Evolutionary conservation across 1,140 invertebrate genomes (phyloP).

Genomic region (Zaprionus ornatus): DNA sequence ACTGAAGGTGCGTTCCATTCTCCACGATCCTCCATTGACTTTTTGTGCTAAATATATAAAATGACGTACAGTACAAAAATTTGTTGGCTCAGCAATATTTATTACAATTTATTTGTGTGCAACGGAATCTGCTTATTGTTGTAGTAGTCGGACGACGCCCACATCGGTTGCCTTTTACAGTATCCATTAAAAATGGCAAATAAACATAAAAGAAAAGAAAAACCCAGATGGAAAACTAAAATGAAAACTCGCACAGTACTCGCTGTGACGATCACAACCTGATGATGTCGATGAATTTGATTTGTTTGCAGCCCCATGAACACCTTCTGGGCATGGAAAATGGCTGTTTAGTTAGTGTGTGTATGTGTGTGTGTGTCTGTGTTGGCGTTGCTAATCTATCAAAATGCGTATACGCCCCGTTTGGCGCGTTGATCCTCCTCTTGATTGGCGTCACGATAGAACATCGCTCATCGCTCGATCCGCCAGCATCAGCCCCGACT

Average conservation of each 20-base stretch:
- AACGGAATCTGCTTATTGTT: slow-evolving; percentile 28
- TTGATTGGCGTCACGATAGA: slow-evolving; percentile 47
- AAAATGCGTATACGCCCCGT: slow-evolving; percentile 39
- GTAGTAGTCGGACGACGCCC: slow-evolving; percentile 39
- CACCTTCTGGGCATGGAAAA: slow-evolving; percentile 27
- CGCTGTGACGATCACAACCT: slow-evolving; percentile 28
- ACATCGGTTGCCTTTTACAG: slow-evolving; percentile 67
- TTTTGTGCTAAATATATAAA: slow-evolving; percentile 70
- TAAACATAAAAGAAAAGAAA: slow-evolving; percentile 54
- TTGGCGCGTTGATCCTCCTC: slow-evolving; percentile 13
- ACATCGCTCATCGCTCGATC: slow-evolving; percentile 19
- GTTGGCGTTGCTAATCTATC: slow-evolving; percentile 48
- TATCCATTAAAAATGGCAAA: slow-evolving; percentile 70
- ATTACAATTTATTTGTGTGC: slow-evolving; percentile 74
- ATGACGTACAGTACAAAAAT: slow-evolving; percentile 72
- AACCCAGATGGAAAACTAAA: slow-evolving; percentile 51
- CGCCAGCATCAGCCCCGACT: slow-evolving; percentile 8
- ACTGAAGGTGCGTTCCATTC: slow-evolving; percentile 46
- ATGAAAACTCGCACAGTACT: slow-evolving; percentile 7
- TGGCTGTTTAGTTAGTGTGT: not conserved
- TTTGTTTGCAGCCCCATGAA: slow-evolving; percentile 20
- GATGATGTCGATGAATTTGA: slow-evolving; percentile 24
- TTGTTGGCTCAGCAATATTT: slow-evolving; percentile 62
- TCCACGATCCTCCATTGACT: slow-evolving; percentile 17
- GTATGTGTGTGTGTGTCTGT: not conserved